Conservation (phyloP, 2,888 invertebrate genomes). For the Erpobdella octoculata region DNA sequence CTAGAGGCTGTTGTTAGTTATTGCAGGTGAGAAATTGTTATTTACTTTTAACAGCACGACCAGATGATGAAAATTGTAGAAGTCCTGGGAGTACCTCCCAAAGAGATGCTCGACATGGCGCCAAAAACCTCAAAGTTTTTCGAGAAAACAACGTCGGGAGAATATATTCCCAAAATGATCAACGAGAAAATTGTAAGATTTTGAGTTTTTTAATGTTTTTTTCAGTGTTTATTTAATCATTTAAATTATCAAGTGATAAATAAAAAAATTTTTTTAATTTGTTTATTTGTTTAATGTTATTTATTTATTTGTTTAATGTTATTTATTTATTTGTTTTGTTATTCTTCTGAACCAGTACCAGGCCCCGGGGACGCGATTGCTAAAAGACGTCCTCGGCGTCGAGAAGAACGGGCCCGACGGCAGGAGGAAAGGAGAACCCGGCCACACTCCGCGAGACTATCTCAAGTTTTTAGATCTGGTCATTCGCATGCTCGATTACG, state of each 20-base stretch:
- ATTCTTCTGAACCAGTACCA: constrained; percentile 63
- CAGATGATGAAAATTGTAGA: constrained; percentile 99
- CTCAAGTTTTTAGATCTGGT: constrained; percentile 98
- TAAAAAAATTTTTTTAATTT: background rate
- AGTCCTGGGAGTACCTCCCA: constrained; percentile 95
- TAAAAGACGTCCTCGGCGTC: constrained; percentile 90
- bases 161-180: constrained; percentile 77
- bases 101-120: constrained; percentile 85
- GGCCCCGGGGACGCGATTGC: constrained; percentile 75
- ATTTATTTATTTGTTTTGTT: background rate
- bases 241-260: too few species aligned
- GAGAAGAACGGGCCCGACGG: constrained; percentile 93
- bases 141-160: constrained; percentile 86
- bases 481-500: constrained; percentile 93
- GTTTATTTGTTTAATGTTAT: background rate
- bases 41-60: constrained; percentile 63
- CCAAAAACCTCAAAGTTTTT: constrained; percentile 96
- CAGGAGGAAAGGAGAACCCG: constrained; percentile 82
- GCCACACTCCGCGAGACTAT: constrained; percentile 93
- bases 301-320: background rate
- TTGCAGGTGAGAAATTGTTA: background rate
- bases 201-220: background rate
- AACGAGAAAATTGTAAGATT: constrained; percentile 18
- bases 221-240: too few species aligned
- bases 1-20: background rate